A percentile compares a stretch with the other conserved stretches of the same genome.
phyloP scores from a whole-genome alignment of 1,140 invertebrate species.

The Caligus rogercresseyi region DNA sequence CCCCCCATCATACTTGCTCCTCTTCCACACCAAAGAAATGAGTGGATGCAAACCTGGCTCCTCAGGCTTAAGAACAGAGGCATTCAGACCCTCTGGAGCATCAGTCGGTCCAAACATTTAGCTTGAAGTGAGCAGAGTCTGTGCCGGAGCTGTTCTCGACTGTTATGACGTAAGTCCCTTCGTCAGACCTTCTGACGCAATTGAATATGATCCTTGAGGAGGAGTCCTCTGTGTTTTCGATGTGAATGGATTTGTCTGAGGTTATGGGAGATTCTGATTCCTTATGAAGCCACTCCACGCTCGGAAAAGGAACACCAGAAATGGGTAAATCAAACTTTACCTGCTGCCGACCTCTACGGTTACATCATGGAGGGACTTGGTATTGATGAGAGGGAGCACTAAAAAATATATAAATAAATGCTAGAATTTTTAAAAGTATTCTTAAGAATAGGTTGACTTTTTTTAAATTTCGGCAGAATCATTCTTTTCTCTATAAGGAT shows the following conservation, averaged over 20 bases:
- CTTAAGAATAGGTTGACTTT: too few species aligned
- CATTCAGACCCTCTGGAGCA: conserved; percentile 74
- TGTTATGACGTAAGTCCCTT: background rate
- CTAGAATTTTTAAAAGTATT: too few species aligned
- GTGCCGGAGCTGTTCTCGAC: conserved; percentile 46
- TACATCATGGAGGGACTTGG: conserved; percentile 66
- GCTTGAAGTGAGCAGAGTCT: conserved; percentile 68
- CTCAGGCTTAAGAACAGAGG: conserved; percentile 26
- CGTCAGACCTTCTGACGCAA: background rate
- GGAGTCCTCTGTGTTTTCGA: background rate
- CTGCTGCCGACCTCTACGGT: conserved; percentile 70
- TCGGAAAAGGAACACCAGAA: conserved; percentile 74
- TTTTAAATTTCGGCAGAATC: too few species aligned
- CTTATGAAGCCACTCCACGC: conserved; percentile 53
- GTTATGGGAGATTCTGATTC: background rate
- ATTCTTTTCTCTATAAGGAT: too few species aligned
- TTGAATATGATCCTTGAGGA: background rate
- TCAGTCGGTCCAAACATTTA: conserved; percentile 77
- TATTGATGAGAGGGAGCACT: conserved; percentile 86
- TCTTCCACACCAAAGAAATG: conserved; percentile 75
- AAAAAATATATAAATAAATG: conserved; percentile 24
- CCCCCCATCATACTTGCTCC: conserved; percentile 66
- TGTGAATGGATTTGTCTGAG: background rate
- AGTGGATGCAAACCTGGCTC: background rate
- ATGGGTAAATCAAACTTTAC: conserved; percentile 77